phyloP scores from a whole-genome alignment of 1,140 invertebrate species.

The Rhopalosiphum maidis region DNA sequence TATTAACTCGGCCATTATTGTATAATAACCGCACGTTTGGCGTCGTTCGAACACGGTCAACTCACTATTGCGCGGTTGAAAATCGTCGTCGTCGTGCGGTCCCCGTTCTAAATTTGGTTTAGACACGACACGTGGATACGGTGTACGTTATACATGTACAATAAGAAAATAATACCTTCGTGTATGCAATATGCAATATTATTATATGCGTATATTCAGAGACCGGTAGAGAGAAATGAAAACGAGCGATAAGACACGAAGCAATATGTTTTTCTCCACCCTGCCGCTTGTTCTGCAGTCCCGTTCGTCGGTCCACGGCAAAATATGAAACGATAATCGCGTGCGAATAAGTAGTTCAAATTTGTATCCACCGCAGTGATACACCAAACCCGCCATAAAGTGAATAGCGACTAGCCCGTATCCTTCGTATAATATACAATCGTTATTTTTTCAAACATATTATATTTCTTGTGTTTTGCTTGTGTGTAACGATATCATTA shows the following conservation, averaged over 20 bases:
- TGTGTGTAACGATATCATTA: too few relatives aligned
- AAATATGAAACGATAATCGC: background rate
- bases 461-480: too few relatives aligned
- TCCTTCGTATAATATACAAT: background rate
- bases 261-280: background rate
- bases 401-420: background rate
- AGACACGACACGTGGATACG: background rate
- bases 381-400: background rate
- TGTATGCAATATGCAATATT: background rate
- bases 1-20: background rate
- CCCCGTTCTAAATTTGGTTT: background rate
- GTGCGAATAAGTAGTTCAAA: background rate
- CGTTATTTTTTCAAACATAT: background rate
- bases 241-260: background rate
- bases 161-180: conserved; percentile 3
- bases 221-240: background rate
- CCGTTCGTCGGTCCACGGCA: background rate
- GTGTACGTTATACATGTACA: background rate
- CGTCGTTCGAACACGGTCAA: background rate
- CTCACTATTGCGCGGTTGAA: background rate
- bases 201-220: background rate
- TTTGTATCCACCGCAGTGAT: background rate
- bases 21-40: background rate
- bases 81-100: background rate
- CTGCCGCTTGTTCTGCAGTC: background rate